These are phyloP conservation scores for Trematocara caparti DNA, from an alignment of 2,797 vertebrate genomes.

Conservation along the genomic window DNA sequence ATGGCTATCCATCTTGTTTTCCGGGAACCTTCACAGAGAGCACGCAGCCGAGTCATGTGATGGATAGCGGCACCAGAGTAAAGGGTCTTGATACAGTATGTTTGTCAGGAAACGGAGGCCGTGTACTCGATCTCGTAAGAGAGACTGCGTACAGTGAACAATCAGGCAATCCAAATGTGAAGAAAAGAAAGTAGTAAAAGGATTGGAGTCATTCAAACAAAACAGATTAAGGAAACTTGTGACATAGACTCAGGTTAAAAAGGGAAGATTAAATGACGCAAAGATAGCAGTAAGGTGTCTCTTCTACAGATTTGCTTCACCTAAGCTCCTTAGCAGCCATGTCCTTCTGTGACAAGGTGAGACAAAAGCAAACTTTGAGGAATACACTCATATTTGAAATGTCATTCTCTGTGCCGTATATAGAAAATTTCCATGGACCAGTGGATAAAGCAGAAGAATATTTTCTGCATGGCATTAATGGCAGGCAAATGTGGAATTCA, in stretches of 20 bases:
- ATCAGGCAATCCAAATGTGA: neutral
- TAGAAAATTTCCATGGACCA: slow-evolving; percentile 3
- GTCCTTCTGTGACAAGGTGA: neutral
- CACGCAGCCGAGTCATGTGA: slow-evolving; percentile 19
- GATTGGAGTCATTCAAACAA: neutral
- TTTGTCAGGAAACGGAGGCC: slow-evolving; percentile 28
- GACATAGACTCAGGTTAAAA: neutral
- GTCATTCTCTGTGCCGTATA: slow-evolving; percentile 8
- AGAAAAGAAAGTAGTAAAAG: neutral
- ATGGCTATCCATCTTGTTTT: slow-evolving; percentile 56
- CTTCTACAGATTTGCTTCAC: neutral
- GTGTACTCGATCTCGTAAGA: slow-evolving; percentile 30
- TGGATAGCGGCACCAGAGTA: slow-evolving; percentile 34
- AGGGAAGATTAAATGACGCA: neutral
- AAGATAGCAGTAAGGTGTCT: neutral
- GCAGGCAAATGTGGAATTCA: slow-evolving; percentile 36
- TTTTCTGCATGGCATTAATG: slow-evolving; percentile 36
- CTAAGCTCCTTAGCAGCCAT: neutral
- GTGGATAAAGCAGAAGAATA: slow-evolving; percentile 23
- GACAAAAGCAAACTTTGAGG: neutral
- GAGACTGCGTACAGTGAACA: slow-evolving; percentile 1
- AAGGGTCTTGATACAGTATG: slow-evolving; percentile 46
- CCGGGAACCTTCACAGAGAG: slow-evolving; percentile 41
- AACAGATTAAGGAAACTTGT: neutral
- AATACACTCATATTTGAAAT: neutral